Base-by-base conservation (phyloP, 2,888 invertebrate species). In the Chorisops tibialis region DNA sequence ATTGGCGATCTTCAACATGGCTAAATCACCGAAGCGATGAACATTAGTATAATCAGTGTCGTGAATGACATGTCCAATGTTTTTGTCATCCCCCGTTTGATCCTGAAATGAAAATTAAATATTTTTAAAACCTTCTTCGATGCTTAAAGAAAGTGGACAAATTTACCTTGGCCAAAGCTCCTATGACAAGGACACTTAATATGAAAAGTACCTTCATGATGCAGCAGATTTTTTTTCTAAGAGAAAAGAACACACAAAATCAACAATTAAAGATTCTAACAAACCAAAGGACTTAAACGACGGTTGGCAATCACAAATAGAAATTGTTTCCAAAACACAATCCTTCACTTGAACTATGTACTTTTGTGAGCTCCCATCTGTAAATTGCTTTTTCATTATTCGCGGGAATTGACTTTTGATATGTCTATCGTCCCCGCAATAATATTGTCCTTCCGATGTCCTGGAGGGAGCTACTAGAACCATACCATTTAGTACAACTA, bases 361-460 rank as follows among this genome's bases (percentile, higher is more conserved):
- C n/a, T n/a, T n/a, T n/a, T n/a, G n/a, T n/a, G n/a, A n/a, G n/a
- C n/a, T n/a, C n/a, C n/a, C n/a, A n/a, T n/a, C n/a, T n/a, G n/a
- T 6, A 56, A 56, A 56, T 56, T 56, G 45, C 45, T 30, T 45
- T 56, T 45, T 43, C 43, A 24, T 45, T 45, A 45, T 56, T 30
- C 12, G 5, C n/a, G 12, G 30, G 18, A 45, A 56, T 56, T 45
- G 56, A 41, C 7, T 45, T 45, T 16, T 18, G 56, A 56, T 56
- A 56, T 35, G 30, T 35, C 30, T 21, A 12, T 38, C 52, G 5
- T n/a, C 52, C 38, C 35, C 14, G 18, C 54, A 41, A 38, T n/a
- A 6, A n/a, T 6, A 14, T 41, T 11, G 22, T 50, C 49, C 49
- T 50, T 12, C n/a, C n/a, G 24, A 30, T 56, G 9, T 52, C 18